Base-by-base conservation (phyloP, 2,113 vertebrate genomes). In the Thamnaconus septentrionalis region DNA sequence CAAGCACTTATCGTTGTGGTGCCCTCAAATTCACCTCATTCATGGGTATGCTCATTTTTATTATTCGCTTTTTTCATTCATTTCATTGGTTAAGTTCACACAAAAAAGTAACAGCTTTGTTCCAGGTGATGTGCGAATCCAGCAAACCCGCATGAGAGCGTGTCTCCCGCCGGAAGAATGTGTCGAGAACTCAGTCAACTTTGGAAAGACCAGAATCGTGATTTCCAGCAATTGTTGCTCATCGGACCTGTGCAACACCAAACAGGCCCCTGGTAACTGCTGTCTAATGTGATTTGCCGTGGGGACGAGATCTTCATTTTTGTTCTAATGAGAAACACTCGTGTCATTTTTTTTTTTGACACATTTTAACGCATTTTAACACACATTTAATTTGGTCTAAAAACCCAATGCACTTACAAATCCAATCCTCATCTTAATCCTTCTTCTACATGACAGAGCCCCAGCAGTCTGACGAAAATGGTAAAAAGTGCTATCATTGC, bases 401-500 rank as follows among this genome's bases (percentile, higher is more conserved):
- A 31, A 31, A 31, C 18, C 18, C 18, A 31, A 31, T 31, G 18
- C 18, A 31, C 18, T 31, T 31, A 31, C 18, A 31, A 31, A 31
- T 31, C 18, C 18, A 31, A 31, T 31, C 18, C 18, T 31, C 18
- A 31, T 31, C 18, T 31, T 31, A 1, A 31, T 31, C 18, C 18
- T 31, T 31, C 2, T 1, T 60, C 5, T 73, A 1, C 61, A 0
- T 53, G 46, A 12, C 76, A 87, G 85, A 40, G 0, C 40, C 58
- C 40, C 6, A 0, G 7, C 7, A n/a, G n/a, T 2, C 42, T 7
- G 6, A 0, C n/a, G 45, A 75, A 10, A 90, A 87, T 74, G 85
- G 87, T 5, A 79, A 47, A 11, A 79, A 59, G 59, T 90, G 90
- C 57, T 89, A 41, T n/a, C 1, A 0, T 3, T 89, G 87, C 51